Conservation (phyloP, 2,113 vertebrate genomes). For the Cacatua alba region DNA sequence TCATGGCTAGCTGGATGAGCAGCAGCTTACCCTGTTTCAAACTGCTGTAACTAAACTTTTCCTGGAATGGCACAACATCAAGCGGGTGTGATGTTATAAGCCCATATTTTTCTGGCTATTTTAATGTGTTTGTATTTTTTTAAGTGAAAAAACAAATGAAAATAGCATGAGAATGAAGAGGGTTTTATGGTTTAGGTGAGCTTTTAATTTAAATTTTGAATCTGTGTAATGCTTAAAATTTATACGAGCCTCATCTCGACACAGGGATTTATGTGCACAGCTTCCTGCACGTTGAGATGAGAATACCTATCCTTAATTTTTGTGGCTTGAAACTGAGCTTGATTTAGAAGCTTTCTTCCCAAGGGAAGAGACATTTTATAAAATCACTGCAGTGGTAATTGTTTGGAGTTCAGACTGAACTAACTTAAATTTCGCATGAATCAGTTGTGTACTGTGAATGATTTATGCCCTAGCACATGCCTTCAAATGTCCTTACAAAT, state of each 20-base stretch:
- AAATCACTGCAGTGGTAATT: background rate
- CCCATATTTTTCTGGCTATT: background rate
- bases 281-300: background rate
- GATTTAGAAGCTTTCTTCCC: slow-evolving; percentile 48
- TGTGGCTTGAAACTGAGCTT: background rate
- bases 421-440: background rate
- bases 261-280: background rate
- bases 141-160: background rate
- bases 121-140: background rate
- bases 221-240: background rate
- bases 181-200: background rate
- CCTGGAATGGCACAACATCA: too few species aligned
- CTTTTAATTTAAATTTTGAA: background rate
- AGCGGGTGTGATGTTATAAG: background rate
- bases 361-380: slow-evolving; percentile 9
- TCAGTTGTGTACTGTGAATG: background rate
- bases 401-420: slow-evolving; percentile 25
- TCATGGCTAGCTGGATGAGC: background rate
- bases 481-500: slow-evolving; percentile 2
- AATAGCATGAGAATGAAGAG: background rate
- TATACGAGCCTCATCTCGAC: background rate
- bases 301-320: slow-evolving; percentile 14
- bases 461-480: background rate
- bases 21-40: background rate
- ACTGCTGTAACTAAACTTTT: background rate